A percentile compares a stretch with the other conserved stretches of the same genome.
Evolutionary conservation across 2,888 invertebrate species (phyloP).

Genomic region (Tenthredo notha): DNA sequence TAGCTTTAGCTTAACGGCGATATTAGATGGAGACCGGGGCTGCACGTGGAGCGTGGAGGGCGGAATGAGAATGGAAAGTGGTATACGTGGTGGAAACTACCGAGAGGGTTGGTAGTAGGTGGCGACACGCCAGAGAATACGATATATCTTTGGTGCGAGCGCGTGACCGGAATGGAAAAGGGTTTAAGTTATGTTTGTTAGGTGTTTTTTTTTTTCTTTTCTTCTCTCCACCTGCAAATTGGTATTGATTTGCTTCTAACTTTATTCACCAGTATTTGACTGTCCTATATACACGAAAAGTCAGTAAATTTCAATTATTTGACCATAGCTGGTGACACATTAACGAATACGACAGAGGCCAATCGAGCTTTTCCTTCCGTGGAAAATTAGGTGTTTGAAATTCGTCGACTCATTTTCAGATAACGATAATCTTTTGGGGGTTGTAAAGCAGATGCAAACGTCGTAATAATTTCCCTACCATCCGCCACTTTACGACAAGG

Average conservation of each 20-base stretch:
- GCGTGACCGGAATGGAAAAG: slow-evolving; percentile 75
- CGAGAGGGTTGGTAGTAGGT: slow-evolving; percentile 46
- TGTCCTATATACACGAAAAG: background rate
- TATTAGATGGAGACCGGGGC: slow-evolving; percentile 50
- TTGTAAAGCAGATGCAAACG: slow-evolving; percentile 28
- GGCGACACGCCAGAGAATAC: slow-evolving; percentile 68
- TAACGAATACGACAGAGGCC: background rate
- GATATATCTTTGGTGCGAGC: slow-evolving; percentile 73
- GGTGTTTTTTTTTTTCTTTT: background rate
- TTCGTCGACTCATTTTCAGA: background rate
- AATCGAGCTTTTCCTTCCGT: background rate
- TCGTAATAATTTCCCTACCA: slow-evolving; percentile 39
- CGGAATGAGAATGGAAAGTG: slow-evolving; percentile 50
- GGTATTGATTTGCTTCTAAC: slow-evolving; percentile 31
- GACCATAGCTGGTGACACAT: background rate
- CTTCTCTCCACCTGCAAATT: slow-evolving; percentile 25
- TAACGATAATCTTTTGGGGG: slow-evolving; percentile 7
- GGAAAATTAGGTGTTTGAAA: background rate
- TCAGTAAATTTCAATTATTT: background rate
- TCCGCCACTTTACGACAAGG: slow-evolving; percentile 30
- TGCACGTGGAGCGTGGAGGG: slow-evolving; percentile 34
- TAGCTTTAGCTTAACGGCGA: slow-evolving; percentile 47
- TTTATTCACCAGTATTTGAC: background rate
- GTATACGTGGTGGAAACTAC: slow-evolving; percentile 44
- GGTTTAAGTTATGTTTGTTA: slow-evolving; percentile 69